Evolutionary conservation across 2,888 invertebrate genomes (phyloP), one percentile per base, ranked within the genome.

Genomic region (Luffia ferchaultella): DNA sequence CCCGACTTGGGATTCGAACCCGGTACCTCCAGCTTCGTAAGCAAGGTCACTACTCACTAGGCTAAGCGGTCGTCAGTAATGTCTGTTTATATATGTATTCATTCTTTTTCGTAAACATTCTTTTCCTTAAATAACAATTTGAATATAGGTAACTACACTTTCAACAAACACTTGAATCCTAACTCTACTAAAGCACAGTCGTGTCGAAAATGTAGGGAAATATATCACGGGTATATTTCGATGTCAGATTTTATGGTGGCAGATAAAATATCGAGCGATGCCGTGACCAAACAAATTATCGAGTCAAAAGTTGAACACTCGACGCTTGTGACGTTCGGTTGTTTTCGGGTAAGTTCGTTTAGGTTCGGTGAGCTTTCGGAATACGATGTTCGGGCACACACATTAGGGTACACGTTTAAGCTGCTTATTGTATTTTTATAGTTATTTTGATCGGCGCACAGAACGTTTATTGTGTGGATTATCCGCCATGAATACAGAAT

Each of bases 381-480:
- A 46, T 46, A 16, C 46, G 12, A 20, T 46, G 20, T 46, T 3
- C 47, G 5, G 30, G 60, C 65, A 60, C 67, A 67, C 71, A 67
- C 64, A 75, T 73, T 70, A 70, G 70, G 71, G 68, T 73, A 78
- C 78, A 77, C 64, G 73, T 64, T 68, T 78, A 79, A 77, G 78
- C 79, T 73, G 72, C 78, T 79, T 76, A 80, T 79, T 80, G 79
- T 82, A 78, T 76, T 79, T 82, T 82, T 80, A 80, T 80, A 79
- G 79, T 79, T 82, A 82, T 82, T 82, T 79, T 79, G 79, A 80
- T 82, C 74, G 76, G 63, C 60, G 64, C 69, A 74, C 68, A 74
- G 72, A 71, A 64, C 66, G 66, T 70, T 67, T 67, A 73, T 72
- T 71, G 69, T 70, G 59, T 59, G 68, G 73, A 74, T 73, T 73